A percentile compares a stretch with the other conserved stretches of the same genome.
Conservation (phyloP, 53 echinoderm and acorn worm genomes). For the Patiria pectinifera region DNA sequence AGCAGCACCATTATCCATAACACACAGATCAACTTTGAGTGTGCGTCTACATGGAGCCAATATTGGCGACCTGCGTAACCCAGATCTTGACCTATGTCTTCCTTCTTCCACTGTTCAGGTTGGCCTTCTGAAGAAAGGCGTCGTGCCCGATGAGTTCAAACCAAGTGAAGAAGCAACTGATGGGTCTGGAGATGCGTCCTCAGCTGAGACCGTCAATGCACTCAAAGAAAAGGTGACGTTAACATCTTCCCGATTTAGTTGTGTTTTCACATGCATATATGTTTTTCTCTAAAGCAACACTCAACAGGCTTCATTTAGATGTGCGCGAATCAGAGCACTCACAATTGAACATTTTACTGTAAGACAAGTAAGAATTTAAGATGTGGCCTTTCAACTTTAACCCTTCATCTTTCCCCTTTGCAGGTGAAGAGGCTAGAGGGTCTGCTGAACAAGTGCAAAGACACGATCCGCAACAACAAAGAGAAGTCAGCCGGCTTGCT, state of each 20-base stretch:
- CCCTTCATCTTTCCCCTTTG: background rate
- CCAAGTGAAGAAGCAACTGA: constrained; percentile 4
- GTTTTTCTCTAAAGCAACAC: too few species aligned
- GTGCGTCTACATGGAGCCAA: too few species aligned
- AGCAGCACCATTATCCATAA: too few species aligned
- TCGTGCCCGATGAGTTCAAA: constrained; percentile 73
- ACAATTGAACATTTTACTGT: too few species aligned
- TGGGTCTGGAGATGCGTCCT: constrained; percentile 31
- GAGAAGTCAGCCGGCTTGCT: constrained; percentile 75
- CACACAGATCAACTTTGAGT: too few species aligned
- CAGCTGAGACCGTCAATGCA: constrained; percentile 70
- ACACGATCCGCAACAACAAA: constrained; percentile 95
- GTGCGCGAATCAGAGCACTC: too few species aligned
- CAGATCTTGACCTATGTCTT: background rate
- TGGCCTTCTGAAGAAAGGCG: constrained; percentile 78
- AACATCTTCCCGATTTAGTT: too few species aligned
- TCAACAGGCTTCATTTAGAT: too few species aligned
- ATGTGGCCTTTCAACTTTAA: background rate
- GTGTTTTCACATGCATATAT: too few species aligned
- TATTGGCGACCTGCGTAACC: too few species aligned
- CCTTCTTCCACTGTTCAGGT: constrained; percentile 64
- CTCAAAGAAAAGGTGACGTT: constrained; percentile 87
- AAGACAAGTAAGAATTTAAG: background rate
- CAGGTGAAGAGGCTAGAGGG: constrained; percentile 90
- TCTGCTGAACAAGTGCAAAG: constrained; percentile 94